These are phyloP conservation scores for Rafetus swinhoei DNA, from an alignment of 2,113 vertebrate species.

Conservation along the genomic window DNA sequence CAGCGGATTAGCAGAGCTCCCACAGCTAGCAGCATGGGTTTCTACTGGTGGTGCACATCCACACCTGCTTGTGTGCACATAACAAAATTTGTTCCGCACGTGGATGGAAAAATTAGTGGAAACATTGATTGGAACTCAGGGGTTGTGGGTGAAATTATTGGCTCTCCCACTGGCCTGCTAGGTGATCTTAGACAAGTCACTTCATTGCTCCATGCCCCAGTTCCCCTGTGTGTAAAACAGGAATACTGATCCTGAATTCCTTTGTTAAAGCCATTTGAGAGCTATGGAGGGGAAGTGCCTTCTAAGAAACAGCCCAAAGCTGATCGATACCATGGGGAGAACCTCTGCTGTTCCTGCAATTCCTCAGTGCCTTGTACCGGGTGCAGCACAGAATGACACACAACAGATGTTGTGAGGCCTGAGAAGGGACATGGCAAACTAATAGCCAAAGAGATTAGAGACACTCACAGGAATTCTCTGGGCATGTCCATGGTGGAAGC, in stretches of 20 bases:
- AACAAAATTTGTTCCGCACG: too few species aligned
- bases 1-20: too few species aligned
- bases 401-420: neutral
- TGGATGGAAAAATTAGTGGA: too few species aligned
- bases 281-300: neutral
- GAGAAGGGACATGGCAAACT: neutral
- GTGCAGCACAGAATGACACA: neutral
- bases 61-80: too few species aligned
- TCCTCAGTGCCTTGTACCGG: neutral
- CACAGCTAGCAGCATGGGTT: too few species aligned
- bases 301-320: neutral
- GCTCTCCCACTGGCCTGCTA: neutral
- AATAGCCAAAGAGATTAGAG: neutral
- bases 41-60: too few species aligned
- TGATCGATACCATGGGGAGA: neutral
- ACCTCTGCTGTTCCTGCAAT: neutral
- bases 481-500: neutral
- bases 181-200: neutral
- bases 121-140: fast-evolving
- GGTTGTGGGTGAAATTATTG: neutral
- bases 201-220: neutral
- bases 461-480: neutral
- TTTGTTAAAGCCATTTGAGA: neutral
- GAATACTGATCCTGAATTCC: neutral
- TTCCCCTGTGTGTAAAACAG: neutral